A percentile compares a stretch with the other conserved stretches of the same genome.
These are phyloP conservation scores for Halcyon badia DNA, from an alignment of 2,797 vertebrate genomes.

Conservation along the genomic window DNA sequence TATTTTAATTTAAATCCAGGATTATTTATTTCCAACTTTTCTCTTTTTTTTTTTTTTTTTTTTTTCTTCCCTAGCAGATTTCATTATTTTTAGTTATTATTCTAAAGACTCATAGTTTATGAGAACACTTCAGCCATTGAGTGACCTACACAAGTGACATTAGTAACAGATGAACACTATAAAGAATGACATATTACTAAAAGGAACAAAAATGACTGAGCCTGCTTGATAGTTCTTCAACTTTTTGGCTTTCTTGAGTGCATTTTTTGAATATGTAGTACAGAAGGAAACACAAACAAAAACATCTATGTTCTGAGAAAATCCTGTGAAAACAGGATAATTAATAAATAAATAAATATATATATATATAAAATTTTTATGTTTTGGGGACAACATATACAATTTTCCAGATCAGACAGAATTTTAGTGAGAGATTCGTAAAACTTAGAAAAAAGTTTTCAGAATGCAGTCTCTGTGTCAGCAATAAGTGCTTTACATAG, in stretches of 20 bases:
- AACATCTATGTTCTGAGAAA: background rate
- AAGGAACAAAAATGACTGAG: background rate
- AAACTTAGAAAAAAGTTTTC: background rate
- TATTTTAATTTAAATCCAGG: background rate
- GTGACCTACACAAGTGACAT: background rate
- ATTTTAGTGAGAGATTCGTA: background rate
- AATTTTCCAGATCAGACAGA: background rate
- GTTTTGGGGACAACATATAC: background rate
- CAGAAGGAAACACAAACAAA: background rate
- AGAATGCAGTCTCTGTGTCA: background rate
- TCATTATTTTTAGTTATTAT: background rate
- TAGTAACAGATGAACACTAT: background rate
- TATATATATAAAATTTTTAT: fast-evolving
- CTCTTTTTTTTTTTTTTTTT: background rate
- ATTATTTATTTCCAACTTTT: background rate
- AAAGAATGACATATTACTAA: background rate
- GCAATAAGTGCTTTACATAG: fast-evolving
- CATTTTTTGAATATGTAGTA: background rate
- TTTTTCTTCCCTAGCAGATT: background rate
- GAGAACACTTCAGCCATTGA: background rate
- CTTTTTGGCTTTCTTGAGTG: fast-evolving
- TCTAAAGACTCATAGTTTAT: background rate
- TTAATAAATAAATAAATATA: background rate
- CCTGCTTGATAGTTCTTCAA: background rate
- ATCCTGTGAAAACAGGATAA: background rate